Base-by-base conservation (phyloP, 2,797 vertebrate species). In the Gymnodraco acuticeps region DNA sequence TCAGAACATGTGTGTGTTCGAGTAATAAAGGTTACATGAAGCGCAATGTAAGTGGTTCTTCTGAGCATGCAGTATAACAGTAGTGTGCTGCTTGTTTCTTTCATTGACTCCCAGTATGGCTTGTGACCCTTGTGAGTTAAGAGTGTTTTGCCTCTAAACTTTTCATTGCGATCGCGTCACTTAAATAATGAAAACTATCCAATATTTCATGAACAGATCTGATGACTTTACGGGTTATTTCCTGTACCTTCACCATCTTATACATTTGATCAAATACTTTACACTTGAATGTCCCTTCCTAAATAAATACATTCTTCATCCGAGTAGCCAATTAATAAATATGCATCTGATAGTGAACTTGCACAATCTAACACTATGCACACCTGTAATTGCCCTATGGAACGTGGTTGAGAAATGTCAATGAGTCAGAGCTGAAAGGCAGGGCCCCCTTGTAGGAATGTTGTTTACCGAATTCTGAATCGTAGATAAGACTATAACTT, bases 361-460 rank as follows among this genome's bases (percentile, higher is more conserved):
- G 19, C 7, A 27, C 20, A 67, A 10, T 76, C 6, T 6, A 11
- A 46, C 13, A 48, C 65, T 13, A 59, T 27, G 7, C n/a, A 53
- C 53, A 46, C 51, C 61, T 65, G 64, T 38, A 52, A 75, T 48
- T 64, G 20, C 50, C 31, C 19, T 58, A 5, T 52, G 74, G 16
- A 63, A 63, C 75, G 70, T 58, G 2, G 20, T 17, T 67, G 67
- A 75, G 60, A 52, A 69, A 73, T 50, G 42, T 70, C 45, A 9
- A 17, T 47, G 46, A 67, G n/a, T 73, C 54, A 68, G 38, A 64
- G 15, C 2, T 65, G 47, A 56, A 17, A 42, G 42, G 64, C 38
- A 38, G 17, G 1, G 58, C 31, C 5, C 46, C 31, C n/a, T 68
- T 11, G 6, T 13, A 14, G 59, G 1, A 3, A 5, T 46, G 8